phyloP scores from a whole-genome alignment of 2,797 vertebrate species.

The Fistularia commersonii region DNA sequence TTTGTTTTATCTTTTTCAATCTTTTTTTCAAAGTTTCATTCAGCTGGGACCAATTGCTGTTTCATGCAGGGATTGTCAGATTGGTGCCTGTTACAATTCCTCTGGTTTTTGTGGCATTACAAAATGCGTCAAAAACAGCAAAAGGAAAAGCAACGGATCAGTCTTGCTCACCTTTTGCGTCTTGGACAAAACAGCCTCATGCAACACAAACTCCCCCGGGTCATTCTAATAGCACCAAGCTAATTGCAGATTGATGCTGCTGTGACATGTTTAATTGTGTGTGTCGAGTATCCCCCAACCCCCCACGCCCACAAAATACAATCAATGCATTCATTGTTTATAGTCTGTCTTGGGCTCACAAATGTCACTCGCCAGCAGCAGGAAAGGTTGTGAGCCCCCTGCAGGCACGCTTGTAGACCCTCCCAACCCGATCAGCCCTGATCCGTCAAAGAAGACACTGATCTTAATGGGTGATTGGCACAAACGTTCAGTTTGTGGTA shows the following conservation, averaged over 20 bases:
- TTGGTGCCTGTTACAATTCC: too few relatives aligned
- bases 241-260: slow-evolving; percentile 23
- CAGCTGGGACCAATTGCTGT: too few relatives aligned
- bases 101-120: too few relatives aligned
- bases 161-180: too few relatives aligned
- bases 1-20: too few relatives aligned
- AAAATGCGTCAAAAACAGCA: too few relatives aligned
- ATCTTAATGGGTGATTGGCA: slow-evolving; percentile 45
- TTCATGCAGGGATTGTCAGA: too few relatives aligned
- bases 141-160: too few relatives aligned
- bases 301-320: slow-evolving; percentile 2
- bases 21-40: too few relatives aligned
- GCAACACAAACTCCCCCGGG: slow-evolving; percentile 5
- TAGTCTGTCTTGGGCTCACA: slow-evolving; percentile 8
- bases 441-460: slow-evolving; percentile 23
- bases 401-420: slow-evolving; percentile 13
- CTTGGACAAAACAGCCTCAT: slow-evolving; percentile 10
- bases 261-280: slow-evolving; percentile 25
- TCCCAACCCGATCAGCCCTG: slow-evolving; percentile 21
- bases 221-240: slow-evolving; percentile 3
- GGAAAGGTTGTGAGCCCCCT: slow-evolving; percentile 6
- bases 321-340: slow-evolving; percentile 4
- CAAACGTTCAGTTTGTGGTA: slow-evolving; percentile 20
- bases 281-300: slow-evolving; percentile 1
- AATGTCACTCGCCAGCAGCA: slow-evolving; percentile 19